Percentiles rank a stretch among this genome's conserved stretches.
Evolutionary conservation across 2,888 invertebrate species (phyloP).

Genomic region (Macaria liturata): DNA sequence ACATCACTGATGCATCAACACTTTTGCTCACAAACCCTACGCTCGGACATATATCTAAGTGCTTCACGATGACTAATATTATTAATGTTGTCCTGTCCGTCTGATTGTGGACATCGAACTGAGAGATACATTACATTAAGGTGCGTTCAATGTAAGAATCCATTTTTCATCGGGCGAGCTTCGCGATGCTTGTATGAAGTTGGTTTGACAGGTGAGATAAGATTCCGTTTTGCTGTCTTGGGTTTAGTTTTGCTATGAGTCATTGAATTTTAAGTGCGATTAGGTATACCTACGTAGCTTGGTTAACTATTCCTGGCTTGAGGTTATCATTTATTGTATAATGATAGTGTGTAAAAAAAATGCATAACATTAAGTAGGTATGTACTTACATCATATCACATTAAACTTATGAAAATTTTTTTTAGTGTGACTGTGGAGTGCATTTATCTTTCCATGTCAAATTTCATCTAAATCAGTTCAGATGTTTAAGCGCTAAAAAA

Average conservation of each 20-base stretch:
- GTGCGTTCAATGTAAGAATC: conserved; percentile 65
- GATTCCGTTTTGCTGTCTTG: conserved; percentile 47
- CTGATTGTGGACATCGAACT: conserved; percentile 57
- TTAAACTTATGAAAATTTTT: too few relatives aligned
- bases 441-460: too few relatives aligned
- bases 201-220: conserved; percentile 71
- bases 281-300: too few relatives aligned
- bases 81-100: conserved; percentile 76
- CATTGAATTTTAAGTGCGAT: too few relatives aligned
- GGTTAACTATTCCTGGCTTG: too few relatives aligned
- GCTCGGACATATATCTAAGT: conserved; percentile 49
- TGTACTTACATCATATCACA: too few relatives aligned
- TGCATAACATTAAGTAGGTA: too few relatives aligned
- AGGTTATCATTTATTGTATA: too few relatives aligned
- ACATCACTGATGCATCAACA: conserved; percentile 1
- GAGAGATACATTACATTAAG: conserved; percentile 70
- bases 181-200: conserved; percentile 53
- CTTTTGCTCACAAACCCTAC: conserved; percentile 8
- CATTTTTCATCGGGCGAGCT: conserved; percentile 64
- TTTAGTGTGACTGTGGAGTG: too few relatives aligned
- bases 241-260: conserved; percentile 37
- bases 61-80: conserved; percentile 69
- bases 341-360: too few relatives aligned
- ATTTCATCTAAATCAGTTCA: too few relatives aligned
- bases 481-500: too few relatives aligned